These are phyloP conservation scores for Karalla daura DNA, from an alignment of 2,797 vertebrate genomes.

Conservation along the genomic window DNA sequence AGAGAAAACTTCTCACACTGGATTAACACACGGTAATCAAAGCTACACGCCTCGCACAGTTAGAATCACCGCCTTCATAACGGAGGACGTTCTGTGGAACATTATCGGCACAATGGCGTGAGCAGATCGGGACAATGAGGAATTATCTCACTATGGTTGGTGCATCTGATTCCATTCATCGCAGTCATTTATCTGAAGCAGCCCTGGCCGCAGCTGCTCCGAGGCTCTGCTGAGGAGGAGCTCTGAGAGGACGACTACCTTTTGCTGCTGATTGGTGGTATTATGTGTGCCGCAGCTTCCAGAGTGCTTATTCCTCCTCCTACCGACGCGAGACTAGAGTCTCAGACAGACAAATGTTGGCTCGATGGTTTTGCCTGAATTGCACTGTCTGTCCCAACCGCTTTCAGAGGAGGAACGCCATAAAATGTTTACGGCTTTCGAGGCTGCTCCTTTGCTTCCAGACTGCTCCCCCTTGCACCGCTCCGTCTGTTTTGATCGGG, in stretches of 20 bases:
- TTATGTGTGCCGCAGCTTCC: neutral
- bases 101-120: conserved; percentile 24
- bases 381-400: neutral
- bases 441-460: conserved; percentile 20
- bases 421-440: conserved; percentile 8
- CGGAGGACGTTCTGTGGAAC: conserved; percentile 11
- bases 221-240: conserved; percentile 25
- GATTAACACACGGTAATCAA: conserved; percentile 16
- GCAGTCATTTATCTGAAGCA: conserved; percentile 32
- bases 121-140: conserved; percentile 21
- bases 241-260: conserved; percentile 28
- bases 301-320: conserved; percentile 6
- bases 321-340: conserved; percentile 15
- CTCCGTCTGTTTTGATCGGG: conserved; percentile 38
- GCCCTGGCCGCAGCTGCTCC: conserved; percentile 14
- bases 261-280: conserved; percentile 37
- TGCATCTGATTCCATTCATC: conserved; percentile 40
- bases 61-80: neutral
- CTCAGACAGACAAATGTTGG: neutral
- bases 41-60: conserved; percentile 5
- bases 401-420: conserved; percentile 8
- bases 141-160: conserved; percentile 30
- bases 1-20: conserved; percentile 1
- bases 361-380: conserved; percentile 11
- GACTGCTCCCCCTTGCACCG: conserved; percentile 10